These are phyloP conservation scores for Standfussiana lucernea DNA, from an alignment of 2,888 invertebrate genomes.

Conservation along the genomic window DNA sequence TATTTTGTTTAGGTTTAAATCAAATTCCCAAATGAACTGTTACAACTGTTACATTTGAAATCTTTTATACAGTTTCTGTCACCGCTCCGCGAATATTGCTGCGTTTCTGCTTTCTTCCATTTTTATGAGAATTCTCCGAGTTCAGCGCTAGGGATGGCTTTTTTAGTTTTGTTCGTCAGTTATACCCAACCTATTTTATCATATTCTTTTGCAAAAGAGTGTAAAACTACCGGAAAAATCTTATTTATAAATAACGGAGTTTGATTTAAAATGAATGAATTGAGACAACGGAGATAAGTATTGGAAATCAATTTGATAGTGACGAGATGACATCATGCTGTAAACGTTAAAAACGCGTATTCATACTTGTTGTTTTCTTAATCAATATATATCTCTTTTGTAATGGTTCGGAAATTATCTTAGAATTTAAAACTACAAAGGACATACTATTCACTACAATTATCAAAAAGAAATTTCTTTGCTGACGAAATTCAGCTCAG, in stretches of 20 bases:
- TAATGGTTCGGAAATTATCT: not conserved
- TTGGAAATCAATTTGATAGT: not conserved
- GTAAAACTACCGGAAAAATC: not conserved
- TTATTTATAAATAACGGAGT: not conserved
- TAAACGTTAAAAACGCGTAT: not conserved
- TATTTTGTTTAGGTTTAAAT: conserved; percentile 33
- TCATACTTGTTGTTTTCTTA: too few relatives aligned
- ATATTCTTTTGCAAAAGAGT: not conserved
- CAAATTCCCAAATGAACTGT: conserved; percentile 10
- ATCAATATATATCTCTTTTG: too few relatives aligned
- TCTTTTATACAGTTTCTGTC: conserved; percentile 11
- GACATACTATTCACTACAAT: not conserved
- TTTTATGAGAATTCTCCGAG: conserved; percentile 36
- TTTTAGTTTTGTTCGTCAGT: not conserved
- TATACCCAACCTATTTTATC: not conserved
- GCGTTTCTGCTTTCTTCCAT: conserved; percentile 25
- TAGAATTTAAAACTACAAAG: not conserved
- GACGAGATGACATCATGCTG: not conserved
- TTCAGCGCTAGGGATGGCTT: not conserved
- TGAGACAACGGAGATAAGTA: not conserved
- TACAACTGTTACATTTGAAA: conserved; percentile 1
- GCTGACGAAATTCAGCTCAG: not conserved
- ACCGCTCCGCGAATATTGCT: conserved; percentile 1
- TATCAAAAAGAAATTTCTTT: not conserved
- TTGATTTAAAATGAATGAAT: not conserved